A percentile compares a stretch with the other conserved stretches of the same genome.
Evolutionary conservation across 2,888 invertebrate species (phyloP).

Genomic region (Rhodophaea formosa): DNA sequence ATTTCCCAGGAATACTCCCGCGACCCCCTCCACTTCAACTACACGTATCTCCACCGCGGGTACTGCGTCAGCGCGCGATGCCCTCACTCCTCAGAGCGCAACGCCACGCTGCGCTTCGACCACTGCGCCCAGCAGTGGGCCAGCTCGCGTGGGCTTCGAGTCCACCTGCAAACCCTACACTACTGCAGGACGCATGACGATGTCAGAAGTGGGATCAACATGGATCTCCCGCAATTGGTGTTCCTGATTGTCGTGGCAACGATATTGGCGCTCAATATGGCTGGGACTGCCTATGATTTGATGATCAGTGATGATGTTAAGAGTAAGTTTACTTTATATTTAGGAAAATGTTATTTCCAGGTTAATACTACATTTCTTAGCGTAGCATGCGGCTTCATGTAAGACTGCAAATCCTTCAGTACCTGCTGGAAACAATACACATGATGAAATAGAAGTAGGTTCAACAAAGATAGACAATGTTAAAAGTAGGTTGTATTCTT

Average conservation of each 20-base stretch:
- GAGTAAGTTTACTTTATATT: constrained; percentile 4
- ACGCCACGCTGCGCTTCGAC: constrained; percentile 49
- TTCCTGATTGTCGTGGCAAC: constrained; percentile 35
- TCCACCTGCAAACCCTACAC: constrained; percentile 34
- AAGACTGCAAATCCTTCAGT: no score
- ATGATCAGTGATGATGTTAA: constrained; percentile 9
- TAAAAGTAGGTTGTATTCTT: background rate
- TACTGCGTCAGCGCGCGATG: constrained; percentile 62
- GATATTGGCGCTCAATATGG: background rate
- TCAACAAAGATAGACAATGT: no score
- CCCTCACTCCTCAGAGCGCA: constrained; percentile 33
- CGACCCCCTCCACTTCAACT: constrained; percentile 51
- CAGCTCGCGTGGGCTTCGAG: constrained; percentile 34
- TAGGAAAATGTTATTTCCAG: no score
- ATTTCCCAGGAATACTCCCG: constrained; percentile 49
- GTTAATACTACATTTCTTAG: no score
- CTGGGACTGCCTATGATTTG: constrained; percentile 14
- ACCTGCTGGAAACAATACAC: no score
- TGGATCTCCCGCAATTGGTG: constrained; percentile 36
- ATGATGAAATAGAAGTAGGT: no score
- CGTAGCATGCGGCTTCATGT: no score
- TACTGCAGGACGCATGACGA: constrained; percentile 49
- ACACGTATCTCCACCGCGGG: constrained; percentile 57
- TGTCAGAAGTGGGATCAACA: constrained; percentile 28
- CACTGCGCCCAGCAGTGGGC: constrained; percentile 47